phyloP scores from a whole-genome alignment of 2,888 invertebrate genomes.

The Chaetogeoica ovagalla region DNA sequence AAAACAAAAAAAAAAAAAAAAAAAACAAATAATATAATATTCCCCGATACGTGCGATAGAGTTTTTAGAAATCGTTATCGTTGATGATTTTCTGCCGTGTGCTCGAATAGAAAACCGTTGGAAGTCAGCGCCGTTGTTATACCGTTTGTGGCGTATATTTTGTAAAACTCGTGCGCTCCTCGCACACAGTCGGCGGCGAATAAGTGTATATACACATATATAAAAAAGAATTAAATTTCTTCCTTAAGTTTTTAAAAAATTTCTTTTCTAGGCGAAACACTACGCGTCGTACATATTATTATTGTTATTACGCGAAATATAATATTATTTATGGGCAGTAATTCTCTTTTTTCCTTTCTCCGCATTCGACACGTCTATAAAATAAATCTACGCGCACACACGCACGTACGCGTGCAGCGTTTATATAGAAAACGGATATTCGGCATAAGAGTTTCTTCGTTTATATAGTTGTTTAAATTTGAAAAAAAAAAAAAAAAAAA shows the following conservation, averaged over 20 bases:
- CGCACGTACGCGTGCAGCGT: no score
- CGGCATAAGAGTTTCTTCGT: no score
- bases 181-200: background rate
- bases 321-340: constrained; percentile 2
- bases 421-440: no score
- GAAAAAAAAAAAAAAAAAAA: no score
- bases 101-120: background rate
- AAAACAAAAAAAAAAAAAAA: background rate
- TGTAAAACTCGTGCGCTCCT: background rate
- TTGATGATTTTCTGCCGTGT: background rate
- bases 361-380: background rate
- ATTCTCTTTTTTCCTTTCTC: background rate
- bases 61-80: background rate
- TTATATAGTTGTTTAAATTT: no score
- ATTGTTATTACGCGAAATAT: background rate
- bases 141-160: no score
- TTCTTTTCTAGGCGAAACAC: background rate
- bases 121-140: background rate
- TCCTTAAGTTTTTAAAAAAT: background rate
- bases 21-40: no score
- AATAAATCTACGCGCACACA: no score
- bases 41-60: background rate
- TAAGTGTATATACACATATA: background rate
- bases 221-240: background rate
- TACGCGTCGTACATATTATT: no score